These are phyloP conservation scores for Acrossocheilus wenchowensis DNA, from an alignment of 2,797 vertebrate species.

Conservation along the genomic window DNA sequence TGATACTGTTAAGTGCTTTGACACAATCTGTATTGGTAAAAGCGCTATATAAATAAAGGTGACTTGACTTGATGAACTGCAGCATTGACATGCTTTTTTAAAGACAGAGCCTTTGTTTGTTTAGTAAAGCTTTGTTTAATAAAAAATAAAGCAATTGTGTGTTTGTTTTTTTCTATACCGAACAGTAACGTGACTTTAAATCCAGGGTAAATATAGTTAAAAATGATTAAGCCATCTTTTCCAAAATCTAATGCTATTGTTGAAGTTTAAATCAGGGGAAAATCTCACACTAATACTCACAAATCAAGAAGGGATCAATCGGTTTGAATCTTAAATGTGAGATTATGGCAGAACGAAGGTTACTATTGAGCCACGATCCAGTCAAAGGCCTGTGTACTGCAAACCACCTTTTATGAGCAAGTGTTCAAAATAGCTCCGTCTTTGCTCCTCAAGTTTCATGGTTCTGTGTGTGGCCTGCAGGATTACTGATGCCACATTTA, in stretches of 20 bases:
- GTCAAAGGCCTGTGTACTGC: neutral
- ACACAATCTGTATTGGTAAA: too few species aligned
- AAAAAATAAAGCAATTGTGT: too few species aligned
- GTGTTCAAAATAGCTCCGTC: constrained; percentile 11
- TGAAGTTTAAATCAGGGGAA: neutral
- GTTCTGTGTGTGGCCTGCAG: neutral
- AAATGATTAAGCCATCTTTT: neutral
- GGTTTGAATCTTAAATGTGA: neutral
- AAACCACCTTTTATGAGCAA: constrained; percentile 27
- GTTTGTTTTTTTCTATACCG: neutral
- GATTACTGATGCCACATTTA: constrained; percentile 16
- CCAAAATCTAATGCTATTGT: neutral
- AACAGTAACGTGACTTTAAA: neutral
- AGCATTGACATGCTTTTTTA: too few species aligned
- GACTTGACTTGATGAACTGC: too few species aligned
- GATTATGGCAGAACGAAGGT: neutral
- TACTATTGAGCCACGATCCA: neutral
- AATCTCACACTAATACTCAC: neutral
- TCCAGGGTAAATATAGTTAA: neutral
- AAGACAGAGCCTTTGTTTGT: neutral
- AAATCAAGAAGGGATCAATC: neutral
- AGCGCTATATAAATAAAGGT: too few species aligned
- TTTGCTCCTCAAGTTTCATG: constrained; percentile 3
- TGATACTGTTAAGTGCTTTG: too few species aligned
- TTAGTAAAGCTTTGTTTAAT: neutral